Conservation (phyloP, 2,113 vertebrate genomes). For the Todiramphus saurophagus region DNA sequence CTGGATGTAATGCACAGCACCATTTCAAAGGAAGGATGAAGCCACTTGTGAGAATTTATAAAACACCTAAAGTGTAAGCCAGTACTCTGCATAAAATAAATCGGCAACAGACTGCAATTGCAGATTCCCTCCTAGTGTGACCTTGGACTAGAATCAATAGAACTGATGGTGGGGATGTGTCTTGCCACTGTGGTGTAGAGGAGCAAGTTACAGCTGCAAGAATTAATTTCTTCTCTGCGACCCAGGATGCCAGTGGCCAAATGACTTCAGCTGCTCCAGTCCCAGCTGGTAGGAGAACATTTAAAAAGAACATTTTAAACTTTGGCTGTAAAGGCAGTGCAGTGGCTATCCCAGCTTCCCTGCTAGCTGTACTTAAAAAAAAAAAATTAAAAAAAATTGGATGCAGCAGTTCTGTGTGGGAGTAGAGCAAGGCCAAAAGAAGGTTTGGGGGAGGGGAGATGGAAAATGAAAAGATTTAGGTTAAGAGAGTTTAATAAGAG, state of each 20-base stretch:
- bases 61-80: not conserved
- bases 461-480: not conserved
- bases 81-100: not conserved
- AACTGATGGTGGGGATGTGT: not conserved
- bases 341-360: not conserved
- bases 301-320: not conserved
- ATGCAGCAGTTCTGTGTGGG: not conserved
- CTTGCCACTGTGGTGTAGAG: not conserved
- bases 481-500: not conserved
- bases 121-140: not conserved
- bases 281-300: not conserved
- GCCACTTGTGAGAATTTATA: not conserved
- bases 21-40: not conserved
- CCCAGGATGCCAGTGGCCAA: not conserved
- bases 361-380: not conserved
- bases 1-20: not conserved
- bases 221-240: not conserved
- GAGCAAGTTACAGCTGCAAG: not conserved
- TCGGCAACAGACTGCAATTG: not conserved
- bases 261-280: not conserved
- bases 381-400: not conserved
- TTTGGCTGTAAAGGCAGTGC: not conserved
- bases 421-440: not conserved
- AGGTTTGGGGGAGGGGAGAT: not conserved
- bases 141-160: constrained; percentile 4